These are phyloP conservation scores for Lasioglossum leucozonium DNA, from an alignment of 2,888 invertebrate genomes.

Conservation along the genomic window DNA sequence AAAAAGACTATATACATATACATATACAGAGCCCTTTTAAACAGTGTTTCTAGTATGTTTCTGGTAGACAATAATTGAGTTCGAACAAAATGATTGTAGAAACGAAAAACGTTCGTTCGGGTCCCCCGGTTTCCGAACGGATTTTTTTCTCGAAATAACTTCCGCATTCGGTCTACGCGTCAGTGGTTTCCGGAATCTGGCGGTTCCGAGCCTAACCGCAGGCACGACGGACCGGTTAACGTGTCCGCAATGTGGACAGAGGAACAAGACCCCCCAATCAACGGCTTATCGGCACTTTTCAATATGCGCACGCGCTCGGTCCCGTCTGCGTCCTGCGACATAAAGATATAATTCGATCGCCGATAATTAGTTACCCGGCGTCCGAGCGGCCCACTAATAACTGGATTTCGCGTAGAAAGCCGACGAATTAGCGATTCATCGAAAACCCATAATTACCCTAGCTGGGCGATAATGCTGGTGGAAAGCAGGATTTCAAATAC, in stretches of 20 bases:
- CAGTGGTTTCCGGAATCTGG: background rate
- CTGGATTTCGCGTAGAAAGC: slow-evolving; percentile 45
- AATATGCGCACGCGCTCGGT: slow-evolving; percentile 15
- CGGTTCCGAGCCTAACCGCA: background rate
- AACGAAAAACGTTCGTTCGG: background rate
- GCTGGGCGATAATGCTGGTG: slow-evolving; percentile 31
- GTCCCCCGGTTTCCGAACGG: background rate
- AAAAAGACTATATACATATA: too few relatives aligned
- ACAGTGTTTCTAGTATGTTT: too few relatives aligned
- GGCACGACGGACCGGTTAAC: background rate
- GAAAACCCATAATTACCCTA: slow-evolving; percentile 51
- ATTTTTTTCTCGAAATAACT: background rate
- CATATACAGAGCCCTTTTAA: too few relatives aligned
- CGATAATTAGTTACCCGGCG: slow-evolving; percentile 51
- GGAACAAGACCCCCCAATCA: slow-evolving; percentile 35
- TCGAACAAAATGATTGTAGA: background rate
- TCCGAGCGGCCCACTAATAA: slow-evolving; percentile 42
- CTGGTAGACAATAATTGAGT: too few relatives aligned
- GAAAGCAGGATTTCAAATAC: slow-evolving; percentile 49
- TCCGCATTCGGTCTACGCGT: background rate
- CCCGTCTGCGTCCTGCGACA: slow-evolving; percentile 5
- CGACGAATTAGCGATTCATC: slow-evolving; percentile 53
- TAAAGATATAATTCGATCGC: slow-evolving; percentile 57
- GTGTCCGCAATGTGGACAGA: background rate
- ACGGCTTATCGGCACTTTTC: slow-evolving; percentile 50